Percentiles rank a stretch among this genome's conserved stretches.
Conservation (phyloP, 1,140 invertebrate genomes). For the Euschistus heros region DNA sequence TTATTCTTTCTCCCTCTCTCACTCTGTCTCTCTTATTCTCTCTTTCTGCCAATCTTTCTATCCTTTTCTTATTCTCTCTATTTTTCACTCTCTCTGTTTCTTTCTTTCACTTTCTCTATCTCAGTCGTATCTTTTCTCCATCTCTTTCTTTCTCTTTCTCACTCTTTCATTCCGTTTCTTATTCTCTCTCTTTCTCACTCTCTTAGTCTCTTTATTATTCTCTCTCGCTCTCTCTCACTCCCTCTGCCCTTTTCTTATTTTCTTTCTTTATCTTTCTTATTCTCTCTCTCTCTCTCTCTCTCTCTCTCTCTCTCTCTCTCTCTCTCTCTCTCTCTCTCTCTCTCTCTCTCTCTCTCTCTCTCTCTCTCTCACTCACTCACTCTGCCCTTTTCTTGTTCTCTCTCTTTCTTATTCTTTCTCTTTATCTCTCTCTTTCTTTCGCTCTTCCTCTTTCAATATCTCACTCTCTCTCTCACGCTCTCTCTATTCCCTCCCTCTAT, state of each 20-base stretch:
- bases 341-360: not conserved
- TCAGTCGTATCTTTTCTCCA: too few relatives aligned
- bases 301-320: slow-evolving; percentile 15
- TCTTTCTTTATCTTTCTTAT: too few relatives aligned
- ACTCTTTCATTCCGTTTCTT: not conserved
- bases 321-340: slow-evolving; percentile 9
- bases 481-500: not conserved
- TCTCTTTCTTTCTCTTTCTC: not conserved
- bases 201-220: not conserved
- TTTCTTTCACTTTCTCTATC: too few relatives aligned
- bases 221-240: slow-evolving; percentile 4
- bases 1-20: not conserved
- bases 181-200: not conserved
- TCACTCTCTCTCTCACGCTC: not conserved
- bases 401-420: not conserved
- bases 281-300: slow-evolving; percentile 11
- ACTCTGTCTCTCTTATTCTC: not conserved
- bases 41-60: not conserved
- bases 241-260: not conserved
- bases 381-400: too few relatives aligned
- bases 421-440: not conserved
- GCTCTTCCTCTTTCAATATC: not conserved
- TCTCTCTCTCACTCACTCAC: too few relatives aligned
- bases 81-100: not conserved
- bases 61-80: not conserved